phyloP scores from a whole-genome alignment of 2,888 invertebrate species.

The Ephialtes manifestator region DNA sequence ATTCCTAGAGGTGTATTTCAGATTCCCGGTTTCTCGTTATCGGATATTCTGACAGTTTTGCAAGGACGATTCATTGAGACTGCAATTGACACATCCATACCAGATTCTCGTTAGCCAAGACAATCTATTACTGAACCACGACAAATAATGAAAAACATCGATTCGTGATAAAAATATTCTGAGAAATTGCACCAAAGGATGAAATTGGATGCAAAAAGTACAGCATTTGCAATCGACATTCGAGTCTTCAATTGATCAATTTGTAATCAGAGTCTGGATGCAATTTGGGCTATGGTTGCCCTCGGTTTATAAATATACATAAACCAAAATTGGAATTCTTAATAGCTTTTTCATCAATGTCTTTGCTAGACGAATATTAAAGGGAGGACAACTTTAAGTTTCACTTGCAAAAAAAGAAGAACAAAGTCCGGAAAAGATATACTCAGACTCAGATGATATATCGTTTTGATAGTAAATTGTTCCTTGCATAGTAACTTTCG shows the following conservation, averaged over 20 bases:
- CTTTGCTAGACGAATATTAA: background rate
- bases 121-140: background rate
- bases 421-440: too few relatives aligned
- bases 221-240: conserved; percentile 32
- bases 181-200: background rate
- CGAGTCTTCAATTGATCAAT: conserved; percentile 6
- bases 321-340: background rate
- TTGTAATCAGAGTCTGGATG: conserved; percentile 6
- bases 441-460: too few relatives aligned
- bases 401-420: too few relatives aligned
- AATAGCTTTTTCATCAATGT: conserved; percentile 33
- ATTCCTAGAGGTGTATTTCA: background rate
- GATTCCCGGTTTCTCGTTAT: background rate
- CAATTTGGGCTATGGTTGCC: background rate
- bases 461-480: too few relatives aligned
- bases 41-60: background rate
- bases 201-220: background rate
- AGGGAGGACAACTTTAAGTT: background rate
- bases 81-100: conserved; percentile 31
- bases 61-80: background rate
- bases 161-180: conserved; percentile 14
- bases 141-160: background rate
- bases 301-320: conserved; percentile 1
- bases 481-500: too few relatives aligned
- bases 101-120: background rate